phyloP scores from a whole-genome alignment of 30 jellyfish, hydroid and myxozoan species.

The Aurelia aurita region DNA sequence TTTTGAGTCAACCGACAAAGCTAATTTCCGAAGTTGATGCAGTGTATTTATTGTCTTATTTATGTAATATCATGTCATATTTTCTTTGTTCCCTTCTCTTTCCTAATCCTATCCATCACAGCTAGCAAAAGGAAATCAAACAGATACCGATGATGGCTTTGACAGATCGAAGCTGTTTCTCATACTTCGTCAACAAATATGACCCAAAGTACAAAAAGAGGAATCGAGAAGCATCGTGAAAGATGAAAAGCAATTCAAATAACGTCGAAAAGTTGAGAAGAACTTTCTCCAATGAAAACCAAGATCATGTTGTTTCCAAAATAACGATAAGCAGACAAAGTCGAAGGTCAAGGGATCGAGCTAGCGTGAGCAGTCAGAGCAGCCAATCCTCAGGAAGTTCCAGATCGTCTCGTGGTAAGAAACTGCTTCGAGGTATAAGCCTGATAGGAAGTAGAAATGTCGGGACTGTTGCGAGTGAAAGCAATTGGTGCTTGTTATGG shows the following conservation, averaged over 20 bases:
- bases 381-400: not conserved
- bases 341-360: constrained; percentile 1
- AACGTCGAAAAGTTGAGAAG: constrained; percentile 37
- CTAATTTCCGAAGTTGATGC: not conserved
- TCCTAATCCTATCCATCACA: constrained; percentile 18
- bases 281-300: constrained; percentile 32
- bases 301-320: constrained; percentile 8
- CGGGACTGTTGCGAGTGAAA: too few species aligned
- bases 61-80: too few species aligned
- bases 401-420: constrained; percentile 11
- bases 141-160: constrained; percentile 28
- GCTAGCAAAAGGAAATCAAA: constrained; percentile 12
- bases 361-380: not conserved
- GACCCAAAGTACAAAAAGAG: not conserved
- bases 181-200: not conserved
- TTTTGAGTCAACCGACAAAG: not conserved
- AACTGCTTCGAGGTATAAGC: too few species aligned
- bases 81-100: not conserved
- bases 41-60: too few species aligned
- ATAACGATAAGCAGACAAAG: constrained; percentile 28
- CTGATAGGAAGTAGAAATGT: too few species aligned
- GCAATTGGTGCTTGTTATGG: too few species aligned
- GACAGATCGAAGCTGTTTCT: not conserved
- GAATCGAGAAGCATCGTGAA: not conserved
- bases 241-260: constrained; percentile 5